Evolutionary conservation across 2,113 vertebrate genomes (phyloP).

Genomic region (Centropristis striata): DNA sequence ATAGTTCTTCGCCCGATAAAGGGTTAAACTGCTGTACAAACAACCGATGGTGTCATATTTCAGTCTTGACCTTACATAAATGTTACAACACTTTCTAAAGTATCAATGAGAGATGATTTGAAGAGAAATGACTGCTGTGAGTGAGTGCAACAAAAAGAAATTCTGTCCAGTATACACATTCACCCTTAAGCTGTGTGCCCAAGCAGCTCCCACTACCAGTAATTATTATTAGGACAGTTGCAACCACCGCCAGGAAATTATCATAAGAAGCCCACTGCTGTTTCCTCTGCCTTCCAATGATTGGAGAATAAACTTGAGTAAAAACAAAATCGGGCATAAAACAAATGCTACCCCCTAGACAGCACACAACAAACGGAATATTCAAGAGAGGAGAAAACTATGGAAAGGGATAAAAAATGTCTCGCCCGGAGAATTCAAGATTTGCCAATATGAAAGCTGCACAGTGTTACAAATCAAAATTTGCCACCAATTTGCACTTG

Average conservation of each 20-base stretch:
- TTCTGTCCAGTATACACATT: background rate
- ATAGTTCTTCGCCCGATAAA: no score
- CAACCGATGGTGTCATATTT: no score
- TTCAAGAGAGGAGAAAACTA: constrained; percentile 62
- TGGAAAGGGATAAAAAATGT: constrained; percentile 66
- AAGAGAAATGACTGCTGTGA: constrained; percentile 10
- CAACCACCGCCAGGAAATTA: constrained; percentile 64
- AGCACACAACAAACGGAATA: constrained; percentile 73
- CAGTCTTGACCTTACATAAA: constrained; percentile 24
- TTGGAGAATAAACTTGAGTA: constrained; percentile 54
- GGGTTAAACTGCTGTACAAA: no score
- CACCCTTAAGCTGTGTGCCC: constrained; percentile 25
- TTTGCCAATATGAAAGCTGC: constrained; percentile 66
- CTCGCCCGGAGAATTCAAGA: constrained; percentile 70
- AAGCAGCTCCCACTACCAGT: constrained; percentile 59
- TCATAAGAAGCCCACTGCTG: constrained; percentile 67
- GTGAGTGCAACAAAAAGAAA: constrained; percentile 18
- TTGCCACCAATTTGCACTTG: constrained; percentile 71
- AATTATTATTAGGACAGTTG: constrained; percentile 74
- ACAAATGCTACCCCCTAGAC: constrained; percentile 66
- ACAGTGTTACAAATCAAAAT: constrained; percentile 72
- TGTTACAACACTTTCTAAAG: constrained; percentile 1
- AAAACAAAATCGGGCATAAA: constrained; percentile 51
- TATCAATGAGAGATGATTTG: constrained; percentile 31
- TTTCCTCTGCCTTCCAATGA: constrained; percentile 64